These are phyloP conservation scores for Sisor rabdophorus DNA, from an alignment of 2,113 vertebrate species.

Conservation along the genomic window DNA sequence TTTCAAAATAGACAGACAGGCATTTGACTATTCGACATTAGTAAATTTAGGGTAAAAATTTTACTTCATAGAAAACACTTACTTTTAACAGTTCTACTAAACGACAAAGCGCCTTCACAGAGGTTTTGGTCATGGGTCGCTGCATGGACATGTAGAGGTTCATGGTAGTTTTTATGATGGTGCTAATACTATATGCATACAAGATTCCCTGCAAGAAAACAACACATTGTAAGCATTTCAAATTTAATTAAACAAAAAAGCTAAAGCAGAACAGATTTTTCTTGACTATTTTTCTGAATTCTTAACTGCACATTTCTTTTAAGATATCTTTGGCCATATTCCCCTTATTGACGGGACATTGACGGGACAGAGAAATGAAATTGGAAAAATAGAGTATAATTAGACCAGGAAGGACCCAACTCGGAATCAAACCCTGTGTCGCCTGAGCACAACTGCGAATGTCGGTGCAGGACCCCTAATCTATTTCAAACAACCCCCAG, in stretches of 20 bases:
- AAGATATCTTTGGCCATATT: too few relatives aligned
- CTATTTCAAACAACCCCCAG: background rate
- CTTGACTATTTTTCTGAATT: too few relatives aligned
- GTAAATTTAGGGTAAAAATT: background rate
- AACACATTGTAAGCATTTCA: background rate
- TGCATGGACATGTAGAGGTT: slow-evolving; percentile 98
- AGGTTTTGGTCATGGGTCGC: slow-evolving; percentile 97
- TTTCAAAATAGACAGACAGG: background rate
- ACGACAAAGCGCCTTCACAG: slow-evolving; percentile 92
- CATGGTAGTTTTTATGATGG: slow-evolving; percentile 95
- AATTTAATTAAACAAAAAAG: background rate
- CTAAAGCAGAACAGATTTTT: too few relatives aligned
- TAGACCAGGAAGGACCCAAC: too few relatives aligned
- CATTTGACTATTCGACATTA: background rate
- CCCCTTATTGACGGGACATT: too few relatives aligned
- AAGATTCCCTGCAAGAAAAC: slow-evolving; percentile 83
- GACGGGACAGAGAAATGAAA: too few relatives aligned
- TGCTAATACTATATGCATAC: slow-evolving; percentile 92
- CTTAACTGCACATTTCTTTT: too few relatives aligned
- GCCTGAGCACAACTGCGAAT: too few relatives aligned
- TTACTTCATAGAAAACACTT: background rate
- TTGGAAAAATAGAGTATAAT: too few relatives aligned
- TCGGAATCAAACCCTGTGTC: too few relatives aligned
- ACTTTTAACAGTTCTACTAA: slow-evolving; percentile 95
- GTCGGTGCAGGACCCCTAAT: too few relatives aligned